phyloP scores from a whole-genome alignment of 2,113 vertebrate species.

The Strigops habroptila region DNA sequence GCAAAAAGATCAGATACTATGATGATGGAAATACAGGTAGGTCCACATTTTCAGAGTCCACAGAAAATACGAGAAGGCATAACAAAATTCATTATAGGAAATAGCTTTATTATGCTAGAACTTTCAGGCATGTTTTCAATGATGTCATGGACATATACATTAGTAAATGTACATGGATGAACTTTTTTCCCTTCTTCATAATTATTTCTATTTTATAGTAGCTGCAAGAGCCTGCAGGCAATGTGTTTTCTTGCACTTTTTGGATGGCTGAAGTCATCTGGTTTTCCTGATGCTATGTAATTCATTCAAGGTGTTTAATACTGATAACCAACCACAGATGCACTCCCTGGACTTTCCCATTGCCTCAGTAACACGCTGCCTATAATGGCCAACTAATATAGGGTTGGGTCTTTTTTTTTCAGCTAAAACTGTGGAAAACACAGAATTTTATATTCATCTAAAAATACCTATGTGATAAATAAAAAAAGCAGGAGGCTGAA shows the following conservation, averaged over 20 bases:
- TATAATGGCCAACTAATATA: not conserved
- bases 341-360: constrained; percentile 25
- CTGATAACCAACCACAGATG: constrained; percentile 44
- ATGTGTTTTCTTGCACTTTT: constrained; percentile 24
- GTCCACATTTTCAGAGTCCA: not conserved
- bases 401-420: not conserved
- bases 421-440: constrained; percentile 10
- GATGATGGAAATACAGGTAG: not conserved
- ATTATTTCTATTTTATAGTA: constrained; percentile 32
- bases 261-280: constrained; percentile 25
- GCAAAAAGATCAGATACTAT: not conserved
- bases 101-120: not conserved
- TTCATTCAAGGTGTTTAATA: constrained; percentile 55
- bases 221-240: not conserved
- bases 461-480: constrained; percentile 15
- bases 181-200: not conserved
- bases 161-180: not conserved
- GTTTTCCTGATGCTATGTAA: not conserved
- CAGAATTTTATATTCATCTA: not conserved
- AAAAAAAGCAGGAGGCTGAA: not conserved
- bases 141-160: not conserved
- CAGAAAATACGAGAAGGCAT: not conserved
- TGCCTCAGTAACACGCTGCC: not conserved
- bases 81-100: not conserved
- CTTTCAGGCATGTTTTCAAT: not conserved